These are phyloP conservation scores for Suncus etruscus DNA, from an alignment of 2,113 vertebrate species.

Conservation along the genomic window DNA sequence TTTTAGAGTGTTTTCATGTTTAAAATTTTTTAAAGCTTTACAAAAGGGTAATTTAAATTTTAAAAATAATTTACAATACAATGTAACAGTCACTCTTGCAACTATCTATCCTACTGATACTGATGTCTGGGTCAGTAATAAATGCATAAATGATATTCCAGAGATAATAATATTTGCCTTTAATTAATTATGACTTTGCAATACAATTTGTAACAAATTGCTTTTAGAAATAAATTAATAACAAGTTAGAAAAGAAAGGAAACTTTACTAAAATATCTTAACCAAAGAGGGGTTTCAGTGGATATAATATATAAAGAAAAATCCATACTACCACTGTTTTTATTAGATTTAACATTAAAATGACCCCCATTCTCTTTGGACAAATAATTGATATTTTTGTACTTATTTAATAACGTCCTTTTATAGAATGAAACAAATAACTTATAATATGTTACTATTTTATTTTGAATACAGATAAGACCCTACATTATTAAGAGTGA, in stretches of 20 bases:
- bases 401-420: too few species aligned
- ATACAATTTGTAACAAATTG: not conserved
- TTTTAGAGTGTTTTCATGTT: not conserved
- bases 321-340: not conserved
- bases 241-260: not conserved
- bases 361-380: fast-evolving
- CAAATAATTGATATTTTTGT: not conserved
- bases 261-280: not conserved
- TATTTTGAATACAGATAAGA: too few species aligned
- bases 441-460: too few species aligned
- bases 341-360: not conserved
- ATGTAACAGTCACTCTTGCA: not conserved
- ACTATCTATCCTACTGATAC: not conserved
- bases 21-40: not conserved
- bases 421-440: too few species aligned
- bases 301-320: too few species aligned
- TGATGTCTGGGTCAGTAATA: not conserved
- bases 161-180: not conserved
- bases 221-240: not conserved
- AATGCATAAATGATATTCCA: not conserved
- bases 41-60: not conserved
- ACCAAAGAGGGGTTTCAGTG: not conserved
- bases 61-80: not conserved
- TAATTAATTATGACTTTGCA: not conserved
- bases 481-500: too few species aligned